Conservation (phyloP, 2,797 vertebrate genomes). For the Pseudochirops corinnae region DNA sequence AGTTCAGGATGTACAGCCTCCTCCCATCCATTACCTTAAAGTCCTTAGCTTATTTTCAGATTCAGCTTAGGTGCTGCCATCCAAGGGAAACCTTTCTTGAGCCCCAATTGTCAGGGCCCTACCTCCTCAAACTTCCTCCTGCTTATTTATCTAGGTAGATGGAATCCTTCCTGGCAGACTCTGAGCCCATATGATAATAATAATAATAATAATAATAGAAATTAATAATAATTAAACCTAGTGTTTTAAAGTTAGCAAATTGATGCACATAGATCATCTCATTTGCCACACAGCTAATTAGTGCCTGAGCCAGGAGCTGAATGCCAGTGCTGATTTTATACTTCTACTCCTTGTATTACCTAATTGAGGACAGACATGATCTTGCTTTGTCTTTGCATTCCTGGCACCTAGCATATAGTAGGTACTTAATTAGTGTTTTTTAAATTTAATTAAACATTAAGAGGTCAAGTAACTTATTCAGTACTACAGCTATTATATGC, state of each 20-base stretch:
- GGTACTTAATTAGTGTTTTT: conserved; percentile 2
- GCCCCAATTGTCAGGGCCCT: neutral
- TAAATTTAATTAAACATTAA: neutral
- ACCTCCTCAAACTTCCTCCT: neutral
- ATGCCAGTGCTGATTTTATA: neutral
- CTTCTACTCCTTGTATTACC: neutral
- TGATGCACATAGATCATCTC: neutral
- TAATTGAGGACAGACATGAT: neutral
- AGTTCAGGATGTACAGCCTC: neutral
- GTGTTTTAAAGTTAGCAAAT: neutral
- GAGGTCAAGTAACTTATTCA: neutral
- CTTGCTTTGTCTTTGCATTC: conserved; percentile 17
- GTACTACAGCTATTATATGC: neutral
- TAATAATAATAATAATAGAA: neutral
- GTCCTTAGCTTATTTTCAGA: conserved; percentile 9
- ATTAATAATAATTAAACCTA: neutral
- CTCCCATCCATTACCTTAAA: neutral
- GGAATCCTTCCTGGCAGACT: neutral
- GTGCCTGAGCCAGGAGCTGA: neutral
- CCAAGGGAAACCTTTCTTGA: conserved; percentile 21
- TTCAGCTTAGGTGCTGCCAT: neutral
- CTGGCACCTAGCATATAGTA: conserved; percentile 12
- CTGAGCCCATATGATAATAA: neutral
- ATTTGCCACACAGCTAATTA: neutral
- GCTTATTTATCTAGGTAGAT: neutral